These are phyloP conservation scores for Corticium candelabrum DNA, from an alignment of 37 sponge, comb jelly and placozoan genomes.

Conservation along the genomic window DNA sequence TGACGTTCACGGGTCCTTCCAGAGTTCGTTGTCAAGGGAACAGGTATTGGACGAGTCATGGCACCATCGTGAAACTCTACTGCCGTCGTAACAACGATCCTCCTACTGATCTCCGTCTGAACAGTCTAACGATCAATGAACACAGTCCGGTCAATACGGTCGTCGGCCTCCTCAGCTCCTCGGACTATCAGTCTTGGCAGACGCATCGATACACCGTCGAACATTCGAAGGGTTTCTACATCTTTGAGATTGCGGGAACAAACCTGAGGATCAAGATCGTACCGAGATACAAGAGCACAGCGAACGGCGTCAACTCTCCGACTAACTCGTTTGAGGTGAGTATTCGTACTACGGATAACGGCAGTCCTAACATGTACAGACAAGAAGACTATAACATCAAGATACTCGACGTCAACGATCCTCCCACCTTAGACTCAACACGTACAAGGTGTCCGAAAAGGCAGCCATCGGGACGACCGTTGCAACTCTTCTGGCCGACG, in stretches of 20 bases:
- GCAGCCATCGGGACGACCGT: not conserved
- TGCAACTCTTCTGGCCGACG: not conserved
- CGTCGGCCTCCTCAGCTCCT: not conserved
- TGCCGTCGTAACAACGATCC: slow-evolving; percentile 12
- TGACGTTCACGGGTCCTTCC: not conserved
- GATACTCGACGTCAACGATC: slow-evolving; percentile 6
- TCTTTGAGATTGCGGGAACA: not conserved
- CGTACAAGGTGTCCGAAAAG: not conserved
- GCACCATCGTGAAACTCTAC: not conserved
- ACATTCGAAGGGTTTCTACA: not conserved
- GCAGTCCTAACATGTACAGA: not conserved
- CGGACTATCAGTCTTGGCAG: not conserved
- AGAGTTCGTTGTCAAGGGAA: slow-evolving; percentile 2
- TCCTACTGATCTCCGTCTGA: not conserved
- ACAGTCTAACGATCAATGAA: not conserved
- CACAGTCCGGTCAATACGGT: slow-evolving; percentile 7
- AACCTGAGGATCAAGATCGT: not conserved
- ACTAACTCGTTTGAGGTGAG: not conserved
- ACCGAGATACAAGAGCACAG: not conserved
- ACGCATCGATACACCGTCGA: not conserved
- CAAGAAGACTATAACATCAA: not conserved
- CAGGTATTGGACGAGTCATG: not conserved
- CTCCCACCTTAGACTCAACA: not conserved
- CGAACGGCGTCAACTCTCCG: not conserved
- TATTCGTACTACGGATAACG: not conserved